Conservation (phyloP, 2,888 invertebrate genomes). For the Emmelina monodactyla region DNA sequence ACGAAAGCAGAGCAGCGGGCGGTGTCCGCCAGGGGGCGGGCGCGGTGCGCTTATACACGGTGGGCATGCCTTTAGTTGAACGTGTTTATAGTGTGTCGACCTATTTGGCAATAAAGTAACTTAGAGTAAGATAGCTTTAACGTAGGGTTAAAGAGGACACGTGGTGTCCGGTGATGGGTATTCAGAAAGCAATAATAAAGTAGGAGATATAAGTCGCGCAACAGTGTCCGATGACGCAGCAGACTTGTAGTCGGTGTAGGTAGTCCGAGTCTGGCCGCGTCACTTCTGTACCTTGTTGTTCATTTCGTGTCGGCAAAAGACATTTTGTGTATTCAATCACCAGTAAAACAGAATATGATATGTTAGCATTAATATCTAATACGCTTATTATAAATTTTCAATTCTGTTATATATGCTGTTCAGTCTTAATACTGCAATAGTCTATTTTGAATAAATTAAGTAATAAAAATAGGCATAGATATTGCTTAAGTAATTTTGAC, state of each 20-base stretch:
- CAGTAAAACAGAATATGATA: no score
- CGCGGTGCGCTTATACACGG: slow-evolving; percentile 20
- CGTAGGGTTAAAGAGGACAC: slow-evolving; percentile 45
- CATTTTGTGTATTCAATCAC: no score
- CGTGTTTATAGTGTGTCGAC: slow-evolving; percentile 43
- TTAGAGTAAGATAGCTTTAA: slow-evolving; percentile 45
- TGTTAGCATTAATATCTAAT: no score
- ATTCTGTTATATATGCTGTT: no score
- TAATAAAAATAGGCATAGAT: no score
- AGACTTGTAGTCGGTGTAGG: slow-evolving; percentile 38
- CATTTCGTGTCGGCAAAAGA: not conserved
- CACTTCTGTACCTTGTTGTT: not conserved
- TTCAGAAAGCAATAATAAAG: slow-evolving; percentile 67
- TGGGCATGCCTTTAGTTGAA: slow-evolving; percentile 53
- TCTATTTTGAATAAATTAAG: no score
- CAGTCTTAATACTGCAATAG: no score
- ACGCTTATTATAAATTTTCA: no score
- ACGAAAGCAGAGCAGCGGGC: not conserved
- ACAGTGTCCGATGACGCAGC: slow-evolving; percentile 49
- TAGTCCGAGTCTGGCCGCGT: slow-evolving; percentile 24
- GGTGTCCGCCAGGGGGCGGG: slow-evolving; percentile 17
- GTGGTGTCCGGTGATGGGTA: slow-evolving; percentile 62
- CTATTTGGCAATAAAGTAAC: slow-evolving; percentile 53
- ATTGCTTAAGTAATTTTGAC: no score
- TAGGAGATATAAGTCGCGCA: slow-evolving; percentile 55